A percentile compares a stretch with the other conserved stretches of the same genome.
Evolutionary conservation across 2,888 invertebrate species (phyloP).

Genomic region (Lasioglossum marginatum): DNA sequence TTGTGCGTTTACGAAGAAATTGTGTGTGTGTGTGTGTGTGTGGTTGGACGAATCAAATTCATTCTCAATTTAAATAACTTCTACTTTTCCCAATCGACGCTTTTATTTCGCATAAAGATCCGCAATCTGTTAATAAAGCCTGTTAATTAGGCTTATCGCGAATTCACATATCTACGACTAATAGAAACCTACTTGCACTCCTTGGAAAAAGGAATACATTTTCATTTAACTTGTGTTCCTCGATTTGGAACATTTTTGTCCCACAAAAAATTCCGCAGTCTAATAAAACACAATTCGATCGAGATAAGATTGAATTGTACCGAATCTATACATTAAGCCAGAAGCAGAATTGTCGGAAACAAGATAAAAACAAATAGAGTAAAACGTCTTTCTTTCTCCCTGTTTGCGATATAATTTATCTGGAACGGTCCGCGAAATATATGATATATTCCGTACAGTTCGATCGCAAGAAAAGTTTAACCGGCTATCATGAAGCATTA

Average conservation of each 20-base stretch:
- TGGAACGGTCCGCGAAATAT: background rate
- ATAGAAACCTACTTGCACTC: too few relatives aligned
- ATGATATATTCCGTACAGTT: background rate
- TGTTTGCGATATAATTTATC: background rate
- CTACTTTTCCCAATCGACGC: background rate
- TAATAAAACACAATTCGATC: background rate
- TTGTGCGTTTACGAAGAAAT: background rate
- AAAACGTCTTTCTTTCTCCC: background rate
- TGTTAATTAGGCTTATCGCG: too few relatives aligned
- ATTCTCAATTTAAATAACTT: background rate
- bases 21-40: too few relatives aligned
- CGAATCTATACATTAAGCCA: background rate
- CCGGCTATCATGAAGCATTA: conserved; percentile 34
- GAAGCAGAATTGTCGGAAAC: background rate
- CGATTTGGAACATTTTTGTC: background rate
- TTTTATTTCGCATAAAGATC: background rate
- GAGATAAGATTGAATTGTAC: background rate
- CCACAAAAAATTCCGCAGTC: background rate
- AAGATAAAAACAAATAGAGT: background rate
- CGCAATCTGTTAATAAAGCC: too few relatives aligned
- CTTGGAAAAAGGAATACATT: too few relatives aligned
- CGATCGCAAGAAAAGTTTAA: background rate
- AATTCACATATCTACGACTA: too few relatives aligned
- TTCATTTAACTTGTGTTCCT: too few relatives aligned
- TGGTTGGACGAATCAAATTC: background rate